Percentiles rank a stretch among this genome's conserved stretches.
phyloP scores from a whole-genome alignment of 2,113 vertebrate genomes.

The Platysteira castanea region DNA sequence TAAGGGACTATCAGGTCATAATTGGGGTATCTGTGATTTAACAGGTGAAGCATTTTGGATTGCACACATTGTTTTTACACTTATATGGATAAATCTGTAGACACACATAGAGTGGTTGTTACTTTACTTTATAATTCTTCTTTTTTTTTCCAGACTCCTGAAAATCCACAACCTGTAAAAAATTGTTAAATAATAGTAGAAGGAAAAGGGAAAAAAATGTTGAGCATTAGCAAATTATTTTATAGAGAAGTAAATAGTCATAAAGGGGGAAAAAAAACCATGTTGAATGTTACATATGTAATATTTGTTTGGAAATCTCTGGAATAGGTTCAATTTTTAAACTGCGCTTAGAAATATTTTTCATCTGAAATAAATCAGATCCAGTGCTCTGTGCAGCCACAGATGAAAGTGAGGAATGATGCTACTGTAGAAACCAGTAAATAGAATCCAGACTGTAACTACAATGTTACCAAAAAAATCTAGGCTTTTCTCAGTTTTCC shows the following conservation, averaged over 20 bases:
- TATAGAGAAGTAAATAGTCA: background rate
- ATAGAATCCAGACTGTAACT: background rate
- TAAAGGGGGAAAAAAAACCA: background rate
- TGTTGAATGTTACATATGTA: background rate
- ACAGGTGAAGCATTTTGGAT: conserved; percentile 15
- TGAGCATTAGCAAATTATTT: background rate
- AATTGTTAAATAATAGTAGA: background rate
- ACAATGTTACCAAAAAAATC: background rate
- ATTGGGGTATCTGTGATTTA: background rate
- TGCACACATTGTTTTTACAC: background rate
- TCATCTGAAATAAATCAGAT: background rate
- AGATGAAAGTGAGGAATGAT: background rate
- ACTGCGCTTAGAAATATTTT: background rate
- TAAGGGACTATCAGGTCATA: background rate
- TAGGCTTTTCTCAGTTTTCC: background rate
- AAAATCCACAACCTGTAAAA: background rate
- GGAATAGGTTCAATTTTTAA: background rate
- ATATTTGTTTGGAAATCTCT: background rate
- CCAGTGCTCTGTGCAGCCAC: background rate
- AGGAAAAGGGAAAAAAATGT: background rate
- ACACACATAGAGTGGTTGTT: background rate
- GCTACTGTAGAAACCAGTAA: background rate
- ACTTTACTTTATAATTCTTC: background rate
- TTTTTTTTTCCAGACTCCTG: background rate
- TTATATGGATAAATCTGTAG: background rate